These are phyloP conservation scores for Cephalophus harveyi DNA, from an alignment of 2,113 vertebrate species.

Conservation along the genomic window DNA sequence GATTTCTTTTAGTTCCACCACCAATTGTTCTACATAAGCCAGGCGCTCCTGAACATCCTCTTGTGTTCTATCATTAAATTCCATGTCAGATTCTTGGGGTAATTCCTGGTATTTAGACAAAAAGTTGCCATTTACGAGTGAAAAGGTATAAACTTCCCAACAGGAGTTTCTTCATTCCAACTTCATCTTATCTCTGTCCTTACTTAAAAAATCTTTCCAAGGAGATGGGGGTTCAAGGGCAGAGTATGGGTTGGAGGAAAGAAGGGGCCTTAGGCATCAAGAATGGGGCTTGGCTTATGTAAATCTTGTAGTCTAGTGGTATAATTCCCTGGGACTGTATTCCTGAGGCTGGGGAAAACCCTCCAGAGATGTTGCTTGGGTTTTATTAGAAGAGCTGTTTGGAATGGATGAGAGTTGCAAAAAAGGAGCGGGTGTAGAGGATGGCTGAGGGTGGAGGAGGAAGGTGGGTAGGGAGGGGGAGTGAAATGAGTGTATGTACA, in stretches of 20 bases:
- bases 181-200: not conserved
- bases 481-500: not conserved
- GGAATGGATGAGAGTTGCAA: not conserved
- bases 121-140: not conserved
- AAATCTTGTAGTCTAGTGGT: not conserved
- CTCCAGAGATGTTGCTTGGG: not conserved
- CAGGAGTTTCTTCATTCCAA: not conserved
- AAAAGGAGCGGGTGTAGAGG: not conserved
- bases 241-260: not conserved
- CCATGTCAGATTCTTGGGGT: conserved; percentile 73
- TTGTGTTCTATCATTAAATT: conserved; percentile 60
- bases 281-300: not conserved
- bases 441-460: not conserved
- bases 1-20: conserved; percentile 90
- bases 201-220: not conserved
- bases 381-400: not conserved
- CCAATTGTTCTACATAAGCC: conserved; percentile 88
- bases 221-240: not conserved
- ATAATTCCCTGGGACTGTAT: not conserved
- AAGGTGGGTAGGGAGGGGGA: not conserved
- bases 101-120: conserved; percentile 65
- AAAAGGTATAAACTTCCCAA: not conserved
- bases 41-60: conserved; percentile 88
- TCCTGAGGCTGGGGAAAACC: not conserved
- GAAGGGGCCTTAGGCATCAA: not conserved